Base-by-base conservation (phyloP, 2,888 invertebrate genomes). In the Zele albiditarsus region DNA sequence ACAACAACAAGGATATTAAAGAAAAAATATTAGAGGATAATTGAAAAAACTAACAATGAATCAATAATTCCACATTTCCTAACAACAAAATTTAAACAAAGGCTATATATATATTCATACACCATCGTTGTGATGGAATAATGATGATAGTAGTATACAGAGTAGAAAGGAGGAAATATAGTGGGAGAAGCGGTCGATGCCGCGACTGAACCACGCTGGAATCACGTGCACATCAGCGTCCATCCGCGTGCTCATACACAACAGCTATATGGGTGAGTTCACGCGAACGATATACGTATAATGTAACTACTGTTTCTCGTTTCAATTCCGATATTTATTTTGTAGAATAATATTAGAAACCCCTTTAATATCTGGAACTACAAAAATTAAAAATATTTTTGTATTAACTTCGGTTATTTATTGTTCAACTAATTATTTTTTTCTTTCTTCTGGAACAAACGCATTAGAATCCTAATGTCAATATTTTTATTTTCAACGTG, bases 191-290 rank as follows among this genome's bases (percentile, higher is more conserved):
- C 86, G 86, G 86, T 88, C 88, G 87, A 88, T 88, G 86, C 83
- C 84, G 84, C 79, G 79, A 78, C 81, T 82, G 79, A 81, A 80
- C 80, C 86, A 86, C 85, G 85, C 81, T 80, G 81, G 79, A 84
- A 89, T 89, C 89, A 86, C 86, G 86, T 86, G 86, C 84, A 88
- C 87, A 88, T 86, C 89, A 89, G 84, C 84, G 85, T 83, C 82
- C 83, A 84, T 84, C 84, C 87, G 87, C 89, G 89, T 89, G 89
- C 77, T 88, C 85, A 78, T 74, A 53, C 65, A 58, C 66, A 28
- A 25, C 62, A 65, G 27, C 38, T 60, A 65, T 27, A 20, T 42
- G 20, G 20, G 53, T 20, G 53, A 20, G 20, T 53, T 53, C 53
- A 20, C 20, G 20, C 53, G 53, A 53, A 53, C 20, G 3, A 23